Percentiles rank a stretch among this genome's conserved stretches.
phyloP scores from a whole-genome alignment of 2,888 invertebrate species.

The Papilio elwesi region DNA sequence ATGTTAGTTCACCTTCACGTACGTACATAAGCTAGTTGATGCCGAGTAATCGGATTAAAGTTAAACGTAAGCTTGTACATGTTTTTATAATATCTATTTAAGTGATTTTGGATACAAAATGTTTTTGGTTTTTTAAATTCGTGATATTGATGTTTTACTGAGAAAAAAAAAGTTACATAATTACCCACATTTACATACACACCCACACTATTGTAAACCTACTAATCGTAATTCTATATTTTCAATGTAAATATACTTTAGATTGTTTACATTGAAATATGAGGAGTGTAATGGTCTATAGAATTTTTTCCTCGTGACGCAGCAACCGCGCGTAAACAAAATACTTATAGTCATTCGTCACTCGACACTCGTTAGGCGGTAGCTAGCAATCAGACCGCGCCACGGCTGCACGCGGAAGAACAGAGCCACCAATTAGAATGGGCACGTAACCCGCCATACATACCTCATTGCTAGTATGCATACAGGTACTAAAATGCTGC shows the following conservation, averaged over 20 bases:
- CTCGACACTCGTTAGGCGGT: conserved; percentile 52
- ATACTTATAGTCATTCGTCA: conserved; percentile 54
- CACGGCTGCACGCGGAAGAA: conserved; percentile 67
- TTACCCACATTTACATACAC: no score
- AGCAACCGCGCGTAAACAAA: conserved; percentile 54
- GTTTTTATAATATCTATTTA: background rate
- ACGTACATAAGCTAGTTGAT: conserved; percentile 64
- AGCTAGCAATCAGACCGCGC: conserved; percentile 48
- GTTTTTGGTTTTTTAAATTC: no score
- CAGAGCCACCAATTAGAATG: conserved; percentile 73
- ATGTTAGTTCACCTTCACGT: conserved; percentile 69
- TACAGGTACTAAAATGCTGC: conserved; percentile 47
- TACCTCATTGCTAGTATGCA: conserved; percentile 54
- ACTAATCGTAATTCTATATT: no score
- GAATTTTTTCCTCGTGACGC: conserved; percentile 12
- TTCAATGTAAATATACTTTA: no score
- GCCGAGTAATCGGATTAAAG: conserved; percentile 68
- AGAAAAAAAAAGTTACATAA: no score
- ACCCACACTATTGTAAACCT: no score
- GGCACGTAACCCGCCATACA: conserved; percentile 50
- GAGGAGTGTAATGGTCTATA: background rate
- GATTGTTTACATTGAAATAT: no score
- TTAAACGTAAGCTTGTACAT: conserved; percentile 50
- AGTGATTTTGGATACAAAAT: no score
- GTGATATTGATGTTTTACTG: no score